phyloP scores from a whole-genome alignment of 2,888 invertebrate species.

The Rhingia rostrata region DNA sequence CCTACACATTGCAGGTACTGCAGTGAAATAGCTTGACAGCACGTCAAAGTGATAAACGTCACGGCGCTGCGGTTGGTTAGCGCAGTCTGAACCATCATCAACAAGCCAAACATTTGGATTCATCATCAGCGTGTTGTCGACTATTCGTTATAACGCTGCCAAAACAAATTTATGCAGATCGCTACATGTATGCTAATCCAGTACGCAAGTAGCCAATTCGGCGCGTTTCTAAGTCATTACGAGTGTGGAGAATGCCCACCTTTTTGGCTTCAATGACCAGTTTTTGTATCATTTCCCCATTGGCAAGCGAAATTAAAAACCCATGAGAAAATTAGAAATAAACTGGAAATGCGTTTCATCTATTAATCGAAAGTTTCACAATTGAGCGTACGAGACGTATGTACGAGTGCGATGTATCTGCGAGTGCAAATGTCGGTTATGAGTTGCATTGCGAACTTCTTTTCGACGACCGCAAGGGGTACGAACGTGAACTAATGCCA shows the following conservation, averaged over 20 bases:
- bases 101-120: not conserved
- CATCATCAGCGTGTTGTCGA: constrained; percentile 16
- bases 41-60: constrained; percentile 40
- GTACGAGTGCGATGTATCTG: not conserved
- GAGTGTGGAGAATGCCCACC: constrained; percentile 10
- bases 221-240: not conserved
- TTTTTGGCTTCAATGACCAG: not conserved
- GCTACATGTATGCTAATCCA: constrained; percentile 5
- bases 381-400: not conserved
- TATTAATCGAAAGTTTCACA: constrained; percentile 44
- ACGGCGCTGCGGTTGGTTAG: not conserved
- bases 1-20: constrained; percentile 2
- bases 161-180: constrained; percentile 7
- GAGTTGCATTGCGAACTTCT: constrained; percentile 18
- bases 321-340: constrained; percentile 14
- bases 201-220: not conserved
- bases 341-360: constrained; percentile 46
- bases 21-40: not conserved
- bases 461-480: constrained; percentile 24
- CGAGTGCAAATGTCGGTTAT: not conserved
- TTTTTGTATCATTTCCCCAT: constrained; percentile 17
- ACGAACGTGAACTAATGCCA: constrained; percentile 45
- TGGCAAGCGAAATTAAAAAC: constrained; percentile 13
- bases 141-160: constrained; percentile 1
- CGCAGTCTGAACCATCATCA: constrained; percentile 27